phyloP scores from a whole-genome alignment of 1,140 invertebrate species.

The Drosophila rhopaloa region DNA sequence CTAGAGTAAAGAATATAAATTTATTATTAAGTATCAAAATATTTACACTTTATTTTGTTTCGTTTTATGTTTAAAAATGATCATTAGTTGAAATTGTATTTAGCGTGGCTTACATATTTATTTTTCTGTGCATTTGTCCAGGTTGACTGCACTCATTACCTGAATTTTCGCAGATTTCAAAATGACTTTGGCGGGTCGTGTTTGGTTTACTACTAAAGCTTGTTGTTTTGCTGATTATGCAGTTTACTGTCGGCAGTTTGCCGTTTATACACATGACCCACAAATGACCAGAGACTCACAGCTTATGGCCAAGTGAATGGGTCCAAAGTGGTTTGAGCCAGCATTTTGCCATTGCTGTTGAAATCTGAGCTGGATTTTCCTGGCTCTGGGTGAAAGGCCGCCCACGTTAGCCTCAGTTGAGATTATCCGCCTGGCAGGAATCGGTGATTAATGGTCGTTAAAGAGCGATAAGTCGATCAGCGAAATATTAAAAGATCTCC shows the following conservation, averaged over 20 bases:
- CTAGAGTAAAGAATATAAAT: too few relatives aligned
- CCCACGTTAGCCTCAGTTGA: constrained; percentile 28
- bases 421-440: constrained; percentile 41
- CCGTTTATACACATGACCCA: constrained; percentile 67
- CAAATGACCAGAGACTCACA: constrained; percentile 56
- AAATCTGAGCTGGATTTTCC: constrained; percentile 59
- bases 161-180: constrained; percentile 43
- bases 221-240: constrained; percentile 48
- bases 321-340: constrained; percentile 7
- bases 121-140: constrained; percentile 24
- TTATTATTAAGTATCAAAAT: too few relatives aligned
- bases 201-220: constrained; percentile 25
- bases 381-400: constrained; percentile 41
- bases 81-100: too few relatives aligned
- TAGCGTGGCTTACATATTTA: not conserved
- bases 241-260: constrained; percentile 34
- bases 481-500: constrained; percentile 35
- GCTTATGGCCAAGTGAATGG: constrained; percentile 51
- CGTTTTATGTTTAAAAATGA: too few relatives aligned
- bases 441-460: constrained; percentile 49
- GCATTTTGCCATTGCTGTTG: constrained; percentile 31
- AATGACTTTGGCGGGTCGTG: constrained; percentile 14
- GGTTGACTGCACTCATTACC: constrained; percentile 65
- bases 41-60: too few relatives aligned
- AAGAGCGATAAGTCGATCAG: constrained; percentile 50